Conservation (phyloP, 2,113 vertebrate species). For the Pygoscelis antarcticus region DNA sequence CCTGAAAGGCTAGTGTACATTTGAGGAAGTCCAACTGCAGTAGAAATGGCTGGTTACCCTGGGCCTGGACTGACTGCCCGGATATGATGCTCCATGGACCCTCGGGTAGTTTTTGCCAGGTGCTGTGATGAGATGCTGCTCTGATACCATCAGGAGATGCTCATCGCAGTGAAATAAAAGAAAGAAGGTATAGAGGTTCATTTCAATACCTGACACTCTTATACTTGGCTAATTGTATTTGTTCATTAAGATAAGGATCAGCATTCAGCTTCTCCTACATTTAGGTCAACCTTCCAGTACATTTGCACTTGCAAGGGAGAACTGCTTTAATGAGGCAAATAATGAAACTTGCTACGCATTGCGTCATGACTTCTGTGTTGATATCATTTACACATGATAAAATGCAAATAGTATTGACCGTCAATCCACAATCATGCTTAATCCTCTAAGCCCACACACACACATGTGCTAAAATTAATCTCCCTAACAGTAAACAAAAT, state of each 20-base stretch:
- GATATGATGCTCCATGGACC: neutral
- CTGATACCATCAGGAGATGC: constrained; percentile 43
- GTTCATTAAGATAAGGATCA: constrained; percentile 64
- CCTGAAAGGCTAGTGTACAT: neutral
- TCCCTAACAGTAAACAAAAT: constrained; percentile 48
- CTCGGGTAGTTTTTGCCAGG: neutral
- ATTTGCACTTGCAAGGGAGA: constrained; percentile 67
- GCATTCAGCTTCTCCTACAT: constrained; percentile 50
- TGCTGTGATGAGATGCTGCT: neutral
- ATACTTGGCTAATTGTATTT: constrained; percentile 63
- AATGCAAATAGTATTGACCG: constrained; percentile 53
- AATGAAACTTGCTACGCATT: constrained; percentile 36
- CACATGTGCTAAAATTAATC: neutral
- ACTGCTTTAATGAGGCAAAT: constrained; percentile 50
- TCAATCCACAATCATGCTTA: constrained; percentile 28
- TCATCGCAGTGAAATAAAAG: constrained; percentile 45
- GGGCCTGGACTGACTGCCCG: neutral
- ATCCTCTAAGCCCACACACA: constrained; percentile 36
- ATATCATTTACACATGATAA: constrained; percentile 62
- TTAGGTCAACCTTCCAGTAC: constrained; percentile 63
- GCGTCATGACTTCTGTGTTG: constrained; percentile 56
- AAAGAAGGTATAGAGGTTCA: constrained; percentile 28
- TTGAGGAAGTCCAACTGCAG: neutral
- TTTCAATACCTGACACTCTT: constrained; percentile 64
- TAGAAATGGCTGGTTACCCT: neutral